Conservation (phyloP, 2,888 invertebrate genomes). For the Parnassius mnemosyne region DNA sequence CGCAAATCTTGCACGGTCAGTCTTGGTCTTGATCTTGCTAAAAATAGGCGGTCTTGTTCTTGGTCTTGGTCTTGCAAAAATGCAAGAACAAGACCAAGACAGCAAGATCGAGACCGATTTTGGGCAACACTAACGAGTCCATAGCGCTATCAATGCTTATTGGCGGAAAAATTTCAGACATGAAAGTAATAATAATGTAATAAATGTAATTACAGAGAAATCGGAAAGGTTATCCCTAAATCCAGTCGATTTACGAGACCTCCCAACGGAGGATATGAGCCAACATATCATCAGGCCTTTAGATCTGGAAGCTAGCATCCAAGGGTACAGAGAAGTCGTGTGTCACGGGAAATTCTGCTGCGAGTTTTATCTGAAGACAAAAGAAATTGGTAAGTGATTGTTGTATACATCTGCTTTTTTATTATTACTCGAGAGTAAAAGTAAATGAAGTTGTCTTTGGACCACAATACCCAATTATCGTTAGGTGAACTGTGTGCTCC, state of each 20-base stretch:
- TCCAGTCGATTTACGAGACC: slow-evolving; percentile 25
- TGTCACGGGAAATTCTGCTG: slow-evolving; percentile 63
- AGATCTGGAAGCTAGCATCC: slow-evolving; percentile 42
- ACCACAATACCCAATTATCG: no score
- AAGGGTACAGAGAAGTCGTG: slow-evolving; percentile 48
- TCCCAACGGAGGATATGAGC: slow-evolving; percentile 46
- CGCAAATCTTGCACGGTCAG: no score
- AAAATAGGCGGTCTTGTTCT: no score
- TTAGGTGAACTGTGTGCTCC: no score
- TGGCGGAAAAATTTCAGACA: neutral
- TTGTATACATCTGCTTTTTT: no score
- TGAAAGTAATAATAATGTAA: neutral
- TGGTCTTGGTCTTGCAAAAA: no score
- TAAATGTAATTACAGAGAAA: slow-evolving; percentile 28
- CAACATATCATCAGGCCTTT: slow-evolving; percentile 54
- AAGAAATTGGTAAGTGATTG: slow-evolving; percentile 36
- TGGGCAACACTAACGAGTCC: no score
- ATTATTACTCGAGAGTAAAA: no score
- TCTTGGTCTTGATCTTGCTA: no score
- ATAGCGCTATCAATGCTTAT: neutral
- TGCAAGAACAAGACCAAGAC: no score
- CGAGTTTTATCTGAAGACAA: slow-evolving; percentile 55
- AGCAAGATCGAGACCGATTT: no score
- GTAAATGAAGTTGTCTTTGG: no score
- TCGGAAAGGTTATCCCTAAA: slow-evolving; percentile 31